phyloP scores from a whole-genome alignment of 1,140 invertebrate species.

The Andrena cerasifolii region DNA sequence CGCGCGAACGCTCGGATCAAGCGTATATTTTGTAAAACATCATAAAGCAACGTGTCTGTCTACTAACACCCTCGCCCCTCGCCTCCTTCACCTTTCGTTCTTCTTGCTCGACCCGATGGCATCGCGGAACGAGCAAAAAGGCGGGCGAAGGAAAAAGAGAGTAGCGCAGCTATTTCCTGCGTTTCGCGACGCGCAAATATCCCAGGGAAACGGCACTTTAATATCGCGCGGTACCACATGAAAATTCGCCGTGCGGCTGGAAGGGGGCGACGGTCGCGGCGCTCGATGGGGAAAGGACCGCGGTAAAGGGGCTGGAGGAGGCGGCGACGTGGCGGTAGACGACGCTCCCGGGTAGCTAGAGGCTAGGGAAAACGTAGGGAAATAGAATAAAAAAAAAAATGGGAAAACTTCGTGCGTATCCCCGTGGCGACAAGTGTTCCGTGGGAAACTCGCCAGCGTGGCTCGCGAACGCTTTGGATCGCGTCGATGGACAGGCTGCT shows the following conservation, averaged over 20 bases:
- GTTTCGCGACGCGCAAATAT: conserved; percentile 66
- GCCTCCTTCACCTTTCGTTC: neutral
- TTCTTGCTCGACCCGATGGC: conserved; percentile 12
- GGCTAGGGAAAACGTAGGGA: neutral
- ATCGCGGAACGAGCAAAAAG: conserved; percentile 37
- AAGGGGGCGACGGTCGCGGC: neutral
- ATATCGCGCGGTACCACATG: conserved; percentile 55
- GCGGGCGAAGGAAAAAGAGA: conserved; percentile 52
- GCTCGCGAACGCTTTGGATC: neutral
- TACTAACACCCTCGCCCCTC: neutral
- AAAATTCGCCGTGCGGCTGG: conserved; percentile 47
- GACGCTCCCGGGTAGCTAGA: neutral
- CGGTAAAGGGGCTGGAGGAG: neutral
- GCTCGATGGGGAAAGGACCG: neutral
- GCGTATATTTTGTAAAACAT: conserved; percentile 28
- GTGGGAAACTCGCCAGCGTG: neutral
- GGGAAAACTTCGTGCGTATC: no score
- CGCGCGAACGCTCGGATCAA: neutral
- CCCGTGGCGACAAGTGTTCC: neutral
- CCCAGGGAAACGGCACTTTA: conserved; percentile 64
- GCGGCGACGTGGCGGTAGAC: no score
- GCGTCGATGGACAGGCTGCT: no score
- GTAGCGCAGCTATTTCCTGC: conserved; percentile 59
- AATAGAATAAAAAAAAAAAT: conserved; percentile 6
- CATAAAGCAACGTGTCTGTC: neutral